These are phyloP conservation scores for Zophobas atratus DNA, from an alignment of 1,140 invertebrate species.

Conservation along the genomic window DNA sequence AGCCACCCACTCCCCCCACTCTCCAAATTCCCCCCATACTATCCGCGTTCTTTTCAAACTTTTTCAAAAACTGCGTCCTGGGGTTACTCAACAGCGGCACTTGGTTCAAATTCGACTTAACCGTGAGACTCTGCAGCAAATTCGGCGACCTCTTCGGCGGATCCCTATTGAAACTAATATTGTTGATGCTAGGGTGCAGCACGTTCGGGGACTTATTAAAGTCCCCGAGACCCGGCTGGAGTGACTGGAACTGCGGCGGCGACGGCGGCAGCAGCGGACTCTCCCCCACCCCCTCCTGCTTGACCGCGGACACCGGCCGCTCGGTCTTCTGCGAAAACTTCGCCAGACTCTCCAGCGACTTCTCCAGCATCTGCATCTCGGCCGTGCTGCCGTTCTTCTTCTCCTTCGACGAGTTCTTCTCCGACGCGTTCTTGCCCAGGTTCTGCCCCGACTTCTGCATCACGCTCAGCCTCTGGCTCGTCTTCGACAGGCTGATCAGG, in stretches of 20 bases:
- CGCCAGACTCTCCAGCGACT: constrained; percentile 60
- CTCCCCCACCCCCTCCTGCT: constrained; percentile 5
- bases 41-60: constrained; percentile 59
- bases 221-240: constrained; percentile 58
- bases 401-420: constrained; percentile 10
- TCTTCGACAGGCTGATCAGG: constrained; percentile 55
- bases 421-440: constrained; percentile 5
- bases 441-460: constrained; percentile 46
- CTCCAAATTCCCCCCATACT: constrained; percentile 49
- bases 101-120: constrained; percentile 48
- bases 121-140: constrained; percentile 54
- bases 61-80: constrained; percentile 60
- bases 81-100: constrained; percentile 57
- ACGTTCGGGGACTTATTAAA: constrained; percentile 58
- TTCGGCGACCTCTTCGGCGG: constrained; percentile 62
- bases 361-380: constrained; percentile 61
- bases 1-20: constrained; percentile 45
- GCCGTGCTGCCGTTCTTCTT: constrained; percentile 41
- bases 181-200: constrained; percentile 65
- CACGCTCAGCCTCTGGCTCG: constrained; percentile 53
- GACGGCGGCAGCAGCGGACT: constrained; percentile 51
- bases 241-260: constrained; percentile 59
- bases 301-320: constrained; percentile 49
- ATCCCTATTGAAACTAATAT: constrained; percentile 62
- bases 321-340: constrained; percentile 51